Evolutionary conservation across 2,797 vertebrate species (phyloP).

Genomic region (Oreonectes daqikongensis): DNA sequence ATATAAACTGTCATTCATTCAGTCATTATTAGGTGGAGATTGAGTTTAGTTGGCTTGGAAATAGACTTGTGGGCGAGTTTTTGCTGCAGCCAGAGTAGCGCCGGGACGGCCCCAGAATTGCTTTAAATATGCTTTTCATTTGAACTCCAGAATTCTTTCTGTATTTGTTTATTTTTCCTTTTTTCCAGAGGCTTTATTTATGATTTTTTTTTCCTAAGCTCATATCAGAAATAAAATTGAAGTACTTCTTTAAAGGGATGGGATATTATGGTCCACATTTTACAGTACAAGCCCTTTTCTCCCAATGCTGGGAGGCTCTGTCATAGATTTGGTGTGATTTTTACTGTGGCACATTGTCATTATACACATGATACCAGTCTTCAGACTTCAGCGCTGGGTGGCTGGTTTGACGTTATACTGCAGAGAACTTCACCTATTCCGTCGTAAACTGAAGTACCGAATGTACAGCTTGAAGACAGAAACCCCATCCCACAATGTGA

Average conservation of each 20-base stretch:
- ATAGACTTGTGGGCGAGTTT: slow-evolving; percentile 44
- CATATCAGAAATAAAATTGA: not conserved
- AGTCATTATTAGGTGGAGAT: slow-evolving; percentile 74
- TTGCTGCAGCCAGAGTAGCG: not conserved
- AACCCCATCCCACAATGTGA: slow-evolving; percentile 20
- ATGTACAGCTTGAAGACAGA: slow-evolving; percentile 26
- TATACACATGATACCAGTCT: slow-evolving; percentile 31
- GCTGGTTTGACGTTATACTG: slow-evolving; percentile 12
- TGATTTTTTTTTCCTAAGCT: not conserved
- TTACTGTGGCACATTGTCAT: slow-evolving; percentile 19
- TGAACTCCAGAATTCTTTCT: not conserved
- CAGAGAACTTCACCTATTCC: slow-evolving; percentile 37
- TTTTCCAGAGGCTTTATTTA: slow-evolving; percentile 5
- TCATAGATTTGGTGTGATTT: slow-evolving; percentile 18
- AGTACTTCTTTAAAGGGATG: not conserved
- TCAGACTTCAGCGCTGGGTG: not conserved
- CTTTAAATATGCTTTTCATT: not conserved
- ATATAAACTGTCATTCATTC: slow-evolving; percentile 78
- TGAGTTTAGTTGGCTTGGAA: slow-evolving; percentile 55
- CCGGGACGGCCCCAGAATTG: slow-evolving; percentile 9
- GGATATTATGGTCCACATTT: no score
- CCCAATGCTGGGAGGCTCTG: slow-evolving; percentile 12
- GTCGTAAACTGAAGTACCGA: slow-evolving; percentile 25
- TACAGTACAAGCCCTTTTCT: not conserved
- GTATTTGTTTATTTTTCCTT: not conserved